Base-by-base conservation (phyloP, 1,140 invertebrate genomes). In the Glossosoma conforme region DNA sequence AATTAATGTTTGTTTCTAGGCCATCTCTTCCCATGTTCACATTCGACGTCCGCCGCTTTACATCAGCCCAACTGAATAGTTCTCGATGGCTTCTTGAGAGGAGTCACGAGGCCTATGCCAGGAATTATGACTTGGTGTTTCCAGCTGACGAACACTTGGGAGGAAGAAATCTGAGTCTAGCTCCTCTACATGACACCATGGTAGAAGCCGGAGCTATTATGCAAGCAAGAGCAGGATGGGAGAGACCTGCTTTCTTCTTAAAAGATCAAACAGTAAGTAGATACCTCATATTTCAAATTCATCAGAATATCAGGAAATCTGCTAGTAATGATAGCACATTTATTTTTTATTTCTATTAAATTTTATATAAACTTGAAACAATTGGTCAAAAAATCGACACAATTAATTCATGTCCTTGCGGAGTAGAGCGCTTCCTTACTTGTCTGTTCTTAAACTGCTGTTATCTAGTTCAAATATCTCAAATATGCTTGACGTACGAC, bases 171-270 rank as follows among this genome's bases (percentile, higher is more conserved):
- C 56, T 64, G 1, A 68, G 68, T 51, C 64, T 71, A 25, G 68
- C 72, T 17, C 70, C 72, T 0, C 36, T 72, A 22, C 69, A 73
- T 17, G 65, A 87, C 75, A 70, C 78, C 51, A 63, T 91, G 22
- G 63, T 85, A 32, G 76, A 83, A 6, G 70, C 74, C 37, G 88
- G 88, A 2, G 91, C 89, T 5, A 79, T 93, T 13, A 93, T 88
- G 84, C 87, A 93, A 67, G 81, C 90, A 61, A 76, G 85, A 10
- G 85, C 88, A 48, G 89, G 90, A 1, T 93, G 88, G 86, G 90
- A 94, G 66, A 66, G 90, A 54, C 89, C 91, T 0, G 89, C 84
- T 0, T 89, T 79, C 63, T 84, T 72, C 57, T 63, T 77, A 45
- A 74, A 68, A 6, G 14, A 54, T 75, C 24, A 33, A 10, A 24